Evolutionary conservation across 2,113 vertebrate genomes (phyloP).

Genomic region (Bagarius yarrelli): DNA sequence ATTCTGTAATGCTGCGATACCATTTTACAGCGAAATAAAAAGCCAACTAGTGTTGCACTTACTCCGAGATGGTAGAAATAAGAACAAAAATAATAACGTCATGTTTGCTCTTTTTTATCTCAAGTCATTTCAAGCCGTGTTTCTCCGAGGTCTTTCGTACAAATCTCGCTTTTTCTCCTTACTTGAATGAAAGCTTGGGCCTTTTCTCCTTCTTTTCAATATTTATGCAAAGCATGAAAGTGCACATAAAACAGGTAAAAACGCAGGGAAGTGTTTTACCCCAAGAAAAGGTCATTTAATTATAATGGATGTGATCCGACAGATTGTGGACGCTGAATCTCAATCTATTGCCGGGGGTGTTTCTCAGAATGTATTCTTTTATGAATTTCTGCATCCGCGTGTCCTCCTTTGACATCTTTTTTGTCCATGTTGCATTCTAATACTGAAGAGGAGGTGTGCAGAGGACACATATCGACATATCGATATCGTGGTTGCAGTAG

Average conservation of each 20-base stretch:
- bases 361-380: neutral
- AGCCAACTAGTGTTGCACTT: constrained; percentile 28
- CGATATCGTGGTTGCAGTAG: neutral
- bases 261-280: neutral
- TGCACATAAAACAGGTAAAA: neutral
- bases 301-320: constrained; percentile 30
- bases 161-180: neutral
- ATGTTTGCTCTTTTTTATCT: constrained; percentile 50
- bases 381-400: neutral
- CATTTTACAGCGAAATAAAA: constrained; percentile 36
- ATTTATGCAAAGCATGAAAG: neutral
- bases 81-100: constrained; percentile 57
- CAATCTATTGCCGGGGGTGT: constrained; percentile 4
- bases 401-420: neutral
- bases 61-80: constrained; percentile 49
- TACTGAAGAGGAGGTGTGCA: neutral
- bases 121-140: constrained; percentile 30
- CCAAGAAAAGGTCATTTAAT: constrained; percentile 24
- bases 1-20: neutral
- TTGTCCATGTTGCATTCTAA: neutral
- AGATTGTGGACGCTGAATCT: constrained; percentile 17
- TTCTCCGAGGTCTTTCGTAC: constrained; percentile 8
- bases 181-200: neutral
- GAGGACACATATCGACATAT: neutral
- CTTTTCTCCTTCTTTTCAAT: neutral